Percentiles rank a stretch among this genome's conserved stretches.
Evolutionary conservation across 2,888 invertebrate genomes (phyloP).

Genomic region (Drosophila kuntzei): DNA sequence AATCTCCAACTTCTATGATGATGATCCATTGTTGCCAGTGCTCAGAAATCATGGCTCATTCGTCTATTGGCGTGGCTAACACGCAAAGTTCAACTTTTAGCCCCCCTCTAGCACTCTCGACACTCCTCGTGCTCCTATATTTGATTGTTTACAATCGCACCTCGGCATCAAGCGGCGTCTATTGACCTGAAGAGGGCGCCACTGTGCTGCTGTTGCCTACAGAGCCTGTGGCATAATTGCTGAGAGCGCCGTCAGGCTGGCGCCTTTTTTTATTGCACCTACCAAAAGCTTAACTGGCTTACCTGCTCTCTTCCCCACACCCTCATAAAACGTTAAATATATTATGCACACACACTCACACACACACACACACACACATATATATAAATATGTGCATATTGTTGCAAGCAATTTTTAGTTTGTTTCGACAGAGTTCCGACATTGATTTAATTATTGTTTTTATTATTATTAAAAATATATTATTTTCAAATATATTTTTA

Average conservation of each 20-base stretch:
- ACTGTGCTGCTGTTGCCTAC: conserved; percentile 30
- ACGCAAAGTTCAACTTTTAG: conserved; percentile 38
- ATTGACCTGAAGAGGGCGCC: conserved; percentile 83
- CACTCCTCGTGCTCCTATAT: not conserved
- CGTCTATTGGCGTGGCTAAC: conserved; percentile 30
- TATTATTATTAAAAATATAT: not conserved
- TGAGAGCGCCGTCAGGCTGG: conserved; percentile 61
- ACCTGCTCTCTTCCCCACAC: not conserved
- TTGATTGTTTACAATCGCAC: conserved; percentile 81
- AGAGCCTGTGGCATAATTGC: conserved; percentile 65
- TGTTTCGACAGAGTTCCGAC: not conserved
- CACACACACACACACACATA: not conserved
- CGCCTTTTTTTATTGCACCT: conserved; percentile 63
- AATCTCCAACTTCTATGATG: not conserved
- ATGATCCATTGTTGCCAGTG: conserved; percentile 37
- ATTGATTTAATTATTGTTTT: not conserved
- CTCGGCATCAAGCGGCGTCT: conserved; percentile 74
- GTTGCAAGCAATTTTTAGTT: not conserved
- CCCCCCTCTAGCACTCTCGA: not conserved
- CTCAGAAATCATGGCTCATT: conserved; percentile 32
- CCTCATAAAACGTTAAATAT: not conserved
- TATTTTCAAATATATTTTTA: not conserved
- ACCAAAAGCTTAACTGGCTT: not conserved
- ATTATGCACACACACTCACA: not conserved
- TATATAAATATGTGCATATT: not conserved